Evolutionary conservation across 2,888 invertebrate genomes (phyloP).

Genomic region (Trichopria drosophilae): DNA sequence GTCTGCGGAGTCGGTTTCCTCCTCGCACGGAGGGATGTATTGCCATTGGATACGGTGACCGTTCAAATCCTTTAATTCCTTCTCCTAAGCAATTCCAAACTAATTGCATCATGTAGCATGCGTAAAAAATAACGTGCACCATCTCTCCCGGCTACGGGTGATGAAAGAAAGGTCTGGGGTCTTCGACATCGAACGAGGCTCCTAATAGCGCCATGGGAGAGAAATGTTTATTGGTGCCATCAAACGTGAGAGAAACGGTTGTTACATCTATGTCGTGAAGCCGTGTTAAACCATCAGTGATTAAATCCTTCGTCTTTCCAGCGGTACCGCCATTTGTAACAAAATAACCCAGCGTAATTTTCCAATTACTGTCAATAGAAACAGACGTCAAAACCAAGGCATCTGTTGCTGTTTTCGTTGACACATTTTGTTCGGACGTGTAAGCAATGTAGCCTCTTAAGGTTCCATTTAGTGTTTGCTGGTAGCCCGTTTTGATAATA

Average conservation of each 20-base stretch:
- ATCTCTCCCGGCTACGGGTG: neutral
- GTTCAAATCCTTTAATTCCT: constrained; percentile 8
- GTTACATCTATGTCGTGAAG: constrained; percentile 5
- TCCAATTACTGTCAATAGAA: constrained; percentile 4
- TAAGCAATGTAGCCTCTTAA: constrained; percentile 31
- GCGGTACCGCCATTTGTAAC: constrained; percentile 8
- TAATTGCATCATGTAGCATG: constrained; percentile 20
- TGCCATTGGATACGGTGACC: no score
- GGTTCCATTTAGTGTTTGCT: constrained; percentile 19
- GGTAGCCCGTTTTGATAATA: constrained; percentile 26
- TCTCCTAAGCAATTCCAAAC: constrained; percentile 6
- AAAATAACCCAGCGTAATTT: constrained; percentile 8
- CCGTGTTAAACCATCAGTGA: neutral
- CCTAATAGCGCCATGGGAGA: constrained; percentile 11
- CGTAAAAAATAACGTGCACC: constrained; percentile 15
- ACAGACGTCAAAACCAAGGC: constrained; percentile 2
- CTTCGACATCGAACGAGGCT: constrained; percentile 11
- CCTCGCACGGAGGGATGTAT: constrained; percentile 15
- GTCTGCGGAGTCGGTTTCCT: constrained; percentile 13
- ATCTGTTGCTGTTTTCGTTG: neutral
- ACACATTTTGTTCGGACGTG: no score
- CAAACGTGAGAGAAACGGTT: constrained; percentile 21
- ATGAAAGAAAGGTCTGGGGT: constrained; percentile 12
- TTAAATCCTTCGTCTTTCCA: neutral
- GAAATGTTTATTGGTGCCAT: constrained; percentile 27